Conservation (phyloP, 2,888 invertebrate genomes). For the Phrixothrix hirtus region DNA sequence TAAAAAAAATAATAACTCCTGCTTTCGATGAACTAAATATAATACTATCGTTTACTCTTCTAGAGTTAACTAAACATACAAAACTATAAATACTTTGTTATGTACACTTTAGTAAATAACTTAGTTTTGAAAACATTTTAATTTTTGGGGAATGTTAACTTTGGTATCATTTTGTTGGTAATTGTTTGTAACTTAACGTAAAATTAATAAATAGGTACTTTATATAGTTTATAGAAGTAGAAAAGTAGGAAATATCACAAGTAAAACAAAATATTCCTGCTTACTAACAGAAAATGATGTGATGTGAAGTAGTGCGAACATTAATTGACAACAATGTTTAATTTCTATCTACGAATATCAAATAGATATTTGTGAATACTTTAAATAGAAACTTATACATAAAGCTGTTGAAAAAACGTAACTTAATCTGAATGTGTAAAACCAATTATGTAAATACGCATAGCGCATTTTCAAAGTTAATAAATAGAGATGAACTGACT, state of each 20-base stretch:
- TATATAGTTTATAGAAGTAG: slow-evolving; percentile 6
- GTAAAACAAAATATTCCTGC: not conserved
- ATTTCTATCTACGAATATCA: slow-evolving; percentile 19
- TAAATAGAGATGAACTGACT: no score
- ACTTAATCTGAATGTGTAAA: not conserved
- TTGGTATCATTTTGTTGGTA: slow-evolving; percentile 65
- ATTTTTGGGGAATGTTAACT: slow-evolving; percentile 73
- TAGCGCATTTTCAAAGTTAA: slow-evolving; percentile 2
- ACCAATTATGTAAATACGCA: not conserved
- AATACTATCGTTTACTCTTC: slow-evolving; percentile 19
- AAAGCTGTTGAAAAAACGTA: not conserved
- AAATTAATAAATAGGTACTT: slow-evolving; percentile 29
- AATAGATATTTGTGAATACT: not conserved
- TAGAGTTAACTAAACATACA: slow-evolving; percentile 29
- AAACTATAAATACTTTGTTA: slow-evolving; percentile 54
- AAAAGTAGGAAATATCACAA: slow-evolving; percentile 23
- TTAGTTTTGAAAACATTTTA: slow-evolving; percentile 49
- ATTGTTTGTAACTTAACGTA: slow-evolving; percentile 38
- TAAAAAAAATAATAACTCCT: slow-evolving; percentile 9
- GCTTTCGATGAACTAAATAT: slow-evolving; percentile 10
- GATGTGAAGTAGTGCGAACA: slow-evolving; percentile 23
- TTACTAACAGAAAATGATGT: not conserved
- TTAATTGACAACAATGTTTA: slow-evolving; percentile 29
- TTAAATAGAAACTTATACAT: not conserved
- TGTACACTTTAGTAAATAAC: slow-evolving; percentile 51